Evolutionary conservation across 2,113 vertebrate species (phyloP), one percentile per base, ranked within the genome.

Genomic region (Vireo altiloquus): DNA sequence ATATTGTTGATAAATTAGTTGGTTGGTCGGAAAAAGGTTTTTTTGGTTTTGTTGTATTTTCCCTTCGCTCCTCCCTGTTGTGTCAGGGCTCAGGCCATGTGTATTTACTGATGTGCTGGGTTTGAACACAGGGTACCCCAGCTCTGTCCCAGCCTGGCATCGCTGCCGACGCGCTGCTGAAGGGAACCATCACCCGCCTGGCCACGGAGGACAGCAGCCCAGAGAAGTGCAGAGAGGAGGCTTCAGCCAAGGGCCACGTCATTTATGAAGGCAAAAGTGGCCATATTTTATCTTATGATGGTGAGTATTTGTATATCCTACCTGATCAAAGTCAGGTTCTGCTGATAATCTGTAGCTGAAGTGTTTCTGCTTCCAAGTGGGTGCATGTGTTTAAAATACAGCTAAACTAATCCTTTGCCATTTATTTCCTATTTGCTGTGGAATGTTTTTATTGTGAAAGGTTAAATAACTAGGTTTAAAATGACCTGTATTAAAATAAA

Each of bases 191-290:
- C 96, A 98, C 98, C 64, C 98, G 99, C 57, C 97, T 99, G 57
- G 98, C 98, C 21, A 98, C 98, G 1, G 99, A 99, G 95, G 99
- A 99, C 83, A 98, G 92, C 97, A 98, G 98, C 94, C 98, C 98
- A 11, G 99, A 99, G 71, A 99, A 99, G 94, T 93, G 98, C 88
- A 97, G 99, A 24, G 99, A 98, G 40, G 99, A 99, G 87, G 97
- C 98, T 53, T 79, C 98, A 65, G 97, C 99, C 95, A 99, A 99
- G 97, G 99, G 98, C 95, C 99, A 99, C 27, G 99, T 99, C 87
- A 99, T 99, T 93, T 99, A 99, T 71, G 99, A 99, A 98, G 99
- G 99, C 95, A 99, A 99, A 96, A 99, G 98, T 84, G 99, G 99
- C 60, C 99, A 99, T 92, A 99, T 99, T 87, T 97, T 99, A 23